phyloP scores from a whole-genome alignment of 2,797 vertebrate species.

The Champsocephalus gunnari region DNA sequence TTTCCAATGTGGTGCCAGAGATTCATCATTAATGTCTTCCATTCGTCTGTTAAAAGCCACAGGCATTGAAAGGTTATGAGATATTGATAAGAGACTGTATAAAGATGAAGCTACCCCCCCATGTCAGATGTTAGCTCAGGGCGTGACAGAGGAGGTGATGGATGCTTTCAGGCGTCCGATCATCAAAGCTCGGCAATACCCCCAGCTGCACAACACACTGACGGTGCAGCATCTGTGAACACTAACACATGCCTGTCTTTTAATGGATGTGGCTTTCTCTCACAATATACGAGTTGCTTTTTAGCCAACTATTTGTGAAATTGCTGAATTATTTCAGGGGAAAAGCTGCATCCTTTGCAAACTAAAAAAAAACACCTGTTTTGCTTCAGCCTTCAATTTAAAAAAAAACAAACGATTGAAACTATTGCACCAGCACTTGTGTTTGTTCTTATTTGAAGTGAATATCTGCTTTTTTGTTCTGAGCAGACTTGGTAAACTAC shows the following conservation, averaged over 20 bases:
- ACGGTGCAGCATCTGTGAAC: slow-evolving; percentile 51
- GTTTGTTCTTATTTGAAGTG: too few relatives aligned
- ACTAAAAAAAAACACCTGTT: too few relatives aligned
- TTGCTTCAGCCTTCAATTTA: too few relatives aligned
- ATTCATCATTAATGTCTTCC: slow-evolving; percentile 30
- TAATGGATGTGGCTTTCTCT: not conserved
- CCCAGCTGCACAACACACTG: slow-evolving; percentile 59
- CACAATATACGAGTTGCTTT: not conserved
- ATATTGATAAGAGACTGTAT: slow-evolving; percentile 64
- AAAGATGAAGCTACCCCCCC: slow-evolving; percentile 47
- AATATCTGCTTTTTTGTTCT: too few relatives aligned
- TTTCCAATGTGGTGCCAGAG: not conserved
- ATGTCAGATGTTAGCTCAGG: slow-evolving; percentile 49
- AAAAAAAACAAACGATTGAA: too few relatives aligned
- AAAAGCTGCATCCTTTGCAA: too few relatives aligned
- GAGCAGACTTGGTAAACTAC: too few relatives aligned
- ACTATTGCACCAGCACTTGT: too few relatives aligned
- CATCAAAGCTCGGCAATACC: slow-evolving; percentile 63
- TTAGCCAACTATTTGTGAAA: not conserved
- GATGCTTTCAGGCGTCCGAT: slow-evolving; percentile 73
- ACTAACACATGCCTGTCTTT: slow-evolving; percentile 5
- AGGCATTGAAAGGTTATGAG: slow-evolving; percentile 55
- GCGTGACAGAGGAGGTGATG: slow-evolving; percentile 67
- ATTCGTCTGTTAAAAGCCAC: slow-evolving; percentile 37
- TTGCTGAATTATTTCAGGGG: not conserved